Conservation (phyloP, 2,797 vertebrate genomes). For the Pangasius larnaudii region DNA sequence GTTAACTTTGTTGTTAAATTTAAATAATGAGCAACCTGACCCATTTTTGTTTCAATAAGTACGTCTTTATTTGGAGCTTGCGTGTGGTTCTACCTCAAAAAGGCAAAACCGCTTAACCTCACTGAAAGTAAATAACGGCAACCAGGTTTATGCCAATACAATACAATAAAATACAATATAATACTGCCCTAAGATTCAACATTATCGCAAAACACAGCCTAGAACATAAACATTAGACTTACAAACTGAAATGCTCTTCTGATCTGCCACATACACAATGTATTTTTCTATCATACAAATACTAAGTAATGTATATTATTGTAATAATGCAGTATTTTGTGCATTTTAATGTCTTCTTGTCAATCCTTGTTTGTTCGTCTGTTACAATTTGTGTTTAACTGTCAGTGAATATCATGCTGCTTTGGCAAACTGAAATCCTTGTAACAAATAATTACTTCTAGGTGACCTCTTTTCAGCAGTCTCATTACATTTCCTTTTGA, state of each 20-base stretch:
- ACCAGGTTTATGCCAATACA: neutral
- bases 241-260: neutral
- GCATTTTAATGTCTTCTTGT: neutral
- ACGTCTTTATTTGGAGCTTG: neutral
- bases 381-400: neutral
- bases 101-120: neutral
- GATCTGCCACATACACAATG: neutral
- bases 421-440: slow-evolving; percentile 12
- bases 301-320: neutral
- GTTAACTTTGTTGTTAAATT: no score
- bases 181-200: neutral
- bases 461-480: slow-evolving; percentile 30
- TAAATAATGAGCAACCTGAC: neutral
- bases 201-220: neutral
- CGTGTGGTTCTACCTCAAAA: neutral
- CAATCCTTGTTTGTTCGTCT: slow-evolving; percentile 8
- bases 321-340: neutral
- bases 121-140: neutral
- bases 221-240: neutral
- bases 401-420: neutral
- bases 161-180: neutral
- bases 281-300: neutral
- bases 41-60: neutral
- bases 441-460: slow-evolving; percentile 37
- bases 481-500: slow-evolving; percentile 41